Evolutionary conservation across 2,888 invertebrate species (phyloP).

Genomic region (Drosophila anceps): DNA sequence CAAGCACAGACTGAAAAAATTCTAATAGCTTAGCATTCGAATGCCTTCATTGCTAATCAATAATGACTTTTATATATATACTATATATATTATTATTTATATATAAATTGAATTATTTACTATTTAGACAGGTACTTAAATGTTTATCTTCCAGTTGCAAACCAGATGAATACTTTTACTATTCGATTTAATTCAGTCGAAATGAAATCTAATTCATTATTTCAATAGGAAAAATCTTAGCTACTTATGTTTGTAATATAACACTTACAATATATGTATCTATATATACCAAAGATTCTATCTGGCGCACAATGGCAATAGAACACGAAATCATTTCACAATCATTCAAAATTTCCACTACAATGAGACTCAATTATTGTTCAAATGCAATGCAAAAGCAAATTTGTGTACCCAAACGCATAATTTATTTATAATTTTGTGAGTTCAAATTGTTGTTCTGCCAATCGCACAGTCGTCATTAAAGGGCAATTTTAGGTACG

Average conservation of each 20-base stretch:
- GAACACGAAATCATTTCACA: not conserved
- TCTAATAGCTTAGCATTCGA: not conserved
- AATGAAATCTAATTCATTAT: not conserved
- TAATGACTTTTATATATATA: not conserved
- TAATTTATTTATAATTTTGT: not conserved
- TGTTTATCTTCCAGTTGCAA: not conserved
- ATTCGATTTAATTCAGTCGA: not conserved
- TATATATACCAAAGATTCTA: not conserved
- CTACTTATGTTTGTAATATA: fast-evolving
- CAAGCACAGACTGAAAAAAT: constrained; percentile 12
- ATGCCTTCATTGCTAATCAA: constrained; percentile 29
- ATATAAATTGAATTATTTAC: not conserved
- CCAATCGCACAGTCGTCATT: too few species aligned
- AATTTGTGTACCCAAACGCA: not conserved
- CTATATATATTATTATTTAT: too few species aligned
- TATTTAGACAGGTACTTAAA: not conserved
- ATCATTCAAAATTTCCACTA: not conserved
- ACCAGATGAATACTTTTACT: not conserved
- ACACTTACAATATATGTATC: not conserved
- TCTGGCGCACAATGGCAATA: not conserved
- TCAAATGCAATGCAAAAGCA: not conserved
- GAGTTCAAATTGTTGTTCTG: not conserved
- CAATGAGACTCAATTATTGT: not conserved
- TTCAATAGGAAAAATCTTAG: not conserved
- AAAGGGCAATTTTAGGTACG: not conserved